A percentile compares a stretch with the other conserved stretches of the same genome.
phyloP scores from a whole-genome alignment of 2,113 vertebrate species.

The rat (Rattus norvegicus) region DNA sequence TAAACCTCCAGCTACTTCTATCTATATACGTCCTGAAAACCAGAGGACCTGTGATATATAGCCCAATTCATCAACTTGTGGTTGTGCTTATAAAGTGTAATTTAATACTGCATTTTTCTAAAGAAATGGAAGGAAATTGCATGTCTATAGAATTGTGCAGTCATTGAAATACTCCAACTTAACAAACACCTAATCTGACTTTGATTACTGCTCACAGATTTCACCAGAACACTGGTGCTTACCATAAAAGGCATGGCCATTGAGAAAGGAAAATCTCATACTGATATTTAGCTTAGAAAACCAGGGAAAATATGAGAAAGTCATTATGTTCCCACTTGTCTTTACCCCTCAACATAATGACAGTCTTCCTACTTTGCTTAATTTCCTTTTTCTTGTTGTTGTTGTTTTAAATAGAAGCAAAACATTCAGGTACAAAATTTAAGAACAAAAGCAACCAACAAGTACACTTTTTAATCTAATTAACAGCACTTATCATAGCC shows the following conservation, averaged over 20 bases:
- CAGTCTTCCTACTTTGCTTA: neutral
- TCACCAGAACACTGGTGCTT: neutral
- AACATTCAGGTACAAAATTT: neutral
- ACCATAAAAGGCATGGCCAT: neutral
- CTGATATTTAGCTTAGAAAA: neutral
- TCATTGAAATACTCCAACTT: neutral
- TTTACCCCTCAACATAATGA: neutral
- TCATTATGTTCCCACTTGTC: neutral
- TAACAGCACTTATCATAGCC: neutral
- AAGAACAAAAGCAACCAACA: neutral
- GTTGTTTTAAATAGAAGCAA: neutral
- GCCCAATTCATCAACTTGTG: neutral
- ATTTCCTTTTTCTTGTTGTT: neutral
- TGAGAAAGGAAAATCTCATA: neutral
- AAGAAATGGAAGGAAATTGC: neutral
- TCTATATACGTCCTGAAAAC: neutral
- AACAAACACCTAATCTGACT: slow-evolving; percentile 21
- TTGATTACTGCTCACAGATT: neutral
- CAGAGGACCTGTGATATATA: neutral
- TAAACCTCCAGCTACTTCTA: slow-evolving; percentile 23
- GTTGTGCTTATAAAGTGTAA: neutral
- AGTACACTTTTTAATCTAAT: neutral
- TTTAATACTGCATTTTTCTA: neutral
- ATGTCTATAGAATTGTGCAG: neutral
- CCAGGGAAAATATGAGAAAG: neutral